Evolutionary conservation across 2,113 vertebrate genomes (phyloP).

Genomic region (Microcebus jonahi): DNA sequence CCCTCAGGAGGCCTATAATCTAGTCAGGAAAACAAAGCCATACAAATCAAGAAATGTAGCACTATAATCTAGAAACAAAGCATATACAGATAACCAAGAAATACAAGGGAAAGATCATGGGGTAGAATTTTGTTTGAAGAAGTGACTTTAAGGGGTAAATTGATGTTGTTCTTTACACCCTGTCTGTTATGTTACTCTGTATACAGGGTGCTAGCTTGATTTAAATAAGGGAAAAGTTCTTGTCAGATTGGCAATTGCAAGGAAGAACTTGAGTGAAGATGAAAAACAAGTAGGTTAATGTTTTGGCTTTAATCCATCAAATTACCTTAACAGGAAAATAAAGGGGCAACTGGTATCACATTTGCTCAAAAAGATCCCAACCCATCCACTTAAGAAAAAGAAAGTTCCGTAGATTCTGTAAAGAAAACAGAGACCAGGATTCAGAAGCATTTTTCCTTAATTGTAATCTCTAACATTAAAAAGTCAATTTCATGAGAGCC

Average conservation of each 20-base stretch:
- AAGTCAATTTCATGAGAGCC: conserved; percentile 15
- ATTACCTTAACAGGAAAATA: conserved; percentile 37
- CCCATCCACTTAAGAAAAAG: not conserved
- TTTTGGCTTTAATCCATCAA: not conserved
- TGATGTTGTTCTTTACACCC: not conserved
- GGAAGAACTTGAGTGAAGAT: not conserved
- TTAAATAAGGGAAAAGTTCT: conserved; percentile 1
- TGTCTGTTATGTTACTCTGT: not conserved
- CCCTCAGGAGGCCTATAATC: conserved; percentile 38
- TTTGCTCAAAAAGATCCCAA: conserved; percentile 9
- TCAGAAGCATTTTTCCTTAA: not conserved
- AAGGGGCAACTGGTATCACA: not conserved
- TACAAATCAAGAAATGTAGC: not conserved
- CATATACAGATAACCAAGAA: not conserved
- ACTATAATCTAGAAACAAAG: not conserved
- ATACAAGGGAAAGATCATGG: not conserved
- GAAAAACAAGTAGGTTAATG: not conserved
- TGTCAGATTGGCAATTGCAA: not conserved
- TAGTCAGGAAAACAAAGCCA: conserved; percentile 37
- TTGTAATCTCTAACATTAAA: not conserved
- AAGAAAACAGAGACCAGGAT: conserved; percentile 1
- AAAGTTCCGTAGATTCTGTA: not conserved
- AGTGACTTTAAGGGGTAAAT: not conserved
- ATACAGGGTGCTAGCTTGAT: not conserved
- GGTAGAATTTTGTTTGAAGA: not conserved